These are phyloP conservation scores for Zaprionus ornatus DNA, from an alignment of 1,140 invertebrate genomes.

Conservation along the genomic window DNA sequence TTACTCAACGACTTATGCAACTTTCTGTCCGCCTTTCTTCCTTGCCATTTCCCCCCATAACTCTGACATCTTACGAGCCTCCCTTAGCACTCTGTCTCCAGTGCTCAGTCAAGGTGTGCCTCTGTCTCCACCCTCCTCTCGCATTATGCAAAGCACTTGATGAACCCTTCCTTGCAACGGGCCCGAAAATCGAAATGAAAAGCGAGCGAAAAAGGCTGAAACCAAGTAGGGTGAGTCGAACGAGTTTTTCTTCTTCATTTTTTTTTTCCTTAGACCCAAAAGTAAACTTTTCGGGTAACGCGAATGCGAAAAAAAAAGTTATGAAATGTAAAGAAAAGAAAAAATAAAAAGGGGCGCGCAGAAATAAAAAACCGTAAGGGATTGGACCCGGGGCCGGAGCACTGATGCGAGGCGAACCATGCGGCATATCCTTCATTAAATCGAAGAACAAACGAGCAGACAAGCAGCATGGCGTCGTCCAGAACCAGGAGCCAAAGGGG, in stretches of 20 bases:
- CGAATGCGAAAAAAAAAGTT: conserved; percentile 58
- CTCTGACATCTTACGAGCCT: conserved; percentile 42
- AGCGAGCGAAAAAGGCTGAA: neutral
- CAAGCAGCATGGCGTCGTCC: conserved; percentile 58
- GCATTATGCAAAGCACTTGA: conserved; percentile 73
- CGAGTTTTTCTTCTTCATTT: conserved; percentile 23
- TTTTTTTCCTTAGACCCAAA: conserved; percentile 54
- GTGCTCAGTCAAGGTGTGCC: conserved; percentile 38
- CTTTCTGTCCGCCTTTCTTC: conserved; percentile 13
- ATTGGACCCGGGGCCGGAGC: conserved; percentile 10
- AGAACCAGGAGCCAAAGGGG: conserved; percentile 28
- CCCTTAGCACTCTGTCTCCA: neutral
- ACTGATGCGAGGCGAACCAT: conserved; percentile 61
- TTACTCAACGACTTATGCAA: neutral
- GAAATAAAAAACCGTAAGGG: conserved; percentile 30
- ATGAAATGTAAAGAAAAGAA: conserved; percentile 72
- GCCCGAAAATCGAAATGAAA: conserved; percentile 64
- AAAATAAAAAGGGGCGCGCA: conserved; percentile 40
- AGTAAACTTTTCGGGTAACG: conserved; percentile 57
- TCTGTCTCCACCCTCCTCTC: neutral
- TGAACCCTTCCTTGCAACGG: conserved; percentile 29
- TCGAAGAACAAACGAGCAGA: conserved; percentile 81
- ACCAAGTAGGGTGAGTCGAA: conserved; percentile 26
- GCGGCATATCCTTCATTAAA: conserved; percentile 81
- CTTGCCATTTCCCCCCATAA: conserved; percentile 36